phyloP scores from a whole-genome alignment of 53 echinoderm and acorn worm genomes.

The Antedon mediterranea region DNA sequence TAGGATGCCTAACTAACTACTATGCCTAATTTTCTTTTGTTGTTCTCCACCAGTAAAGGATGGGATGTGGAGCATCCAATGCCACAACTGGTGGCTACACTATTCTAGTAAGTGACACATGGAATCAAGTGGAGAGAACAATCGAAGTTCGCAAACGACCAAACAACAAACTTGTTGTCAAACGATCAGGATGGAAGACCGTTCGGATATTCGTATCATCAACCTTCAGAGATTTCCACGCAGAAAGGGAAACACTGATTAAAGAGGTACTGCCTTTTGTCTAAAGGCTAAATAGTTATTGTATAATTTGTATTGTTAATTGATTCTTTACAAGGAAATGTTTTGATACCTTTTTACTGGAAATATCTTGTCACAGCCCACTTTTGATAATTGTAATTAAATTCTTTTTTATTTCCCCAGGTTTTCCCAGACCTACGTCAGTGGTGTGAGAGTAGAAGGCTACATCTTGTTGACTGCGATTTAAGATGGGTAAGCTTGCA shows the following conservation, averaged over 20 bases:
- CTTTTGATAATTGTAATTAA: constrained; percentile 8
- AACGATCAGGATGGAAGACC: constrained; percentile 40
- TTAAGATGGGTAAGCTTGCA: constrained; percentile 61
- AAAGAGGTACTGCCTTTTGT: too few species aligned
- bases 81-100: constrained; percentile 69
- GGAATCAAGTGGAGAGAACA: constrained; percentile 57
- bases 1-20: too few species aligned
- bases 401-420: constrained; percentile 9
- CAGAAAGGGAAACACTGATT: constrained; percentile 31
- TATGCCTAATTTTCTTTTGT: too few species aligned
- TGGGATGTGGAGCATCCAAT: constrained; percentile 79
- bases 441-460: constrained; percentile 72
- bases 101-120: constrained; percentile 60
- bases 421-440: constrained; percentile 66
- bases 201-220: constrained; percentile 36
- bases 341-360: too few species aligned
- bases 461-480: constrained; percentile 74
- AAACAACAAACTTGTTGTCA: constrained; percentile 17
- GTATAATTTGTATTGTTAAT: too few species aligned
- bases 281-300: too few species aligned
- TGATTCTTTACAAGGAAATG: too few species aligned
- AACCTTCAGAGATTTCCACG: constrained; percentile 36
- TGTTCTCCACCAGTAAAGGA: too few species aligned
- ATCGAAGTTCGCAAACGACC: constrained; percentile 12
- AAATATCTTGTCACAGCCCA: too few species aligned